A percentile compares a stretch with the other conserved stretches of the same genome.
These are phyloP conservation scores for Pangasius krempfi DNA, from an alignment of 2,797 vertebrate species.

Conservation along the genomic window DNA sequence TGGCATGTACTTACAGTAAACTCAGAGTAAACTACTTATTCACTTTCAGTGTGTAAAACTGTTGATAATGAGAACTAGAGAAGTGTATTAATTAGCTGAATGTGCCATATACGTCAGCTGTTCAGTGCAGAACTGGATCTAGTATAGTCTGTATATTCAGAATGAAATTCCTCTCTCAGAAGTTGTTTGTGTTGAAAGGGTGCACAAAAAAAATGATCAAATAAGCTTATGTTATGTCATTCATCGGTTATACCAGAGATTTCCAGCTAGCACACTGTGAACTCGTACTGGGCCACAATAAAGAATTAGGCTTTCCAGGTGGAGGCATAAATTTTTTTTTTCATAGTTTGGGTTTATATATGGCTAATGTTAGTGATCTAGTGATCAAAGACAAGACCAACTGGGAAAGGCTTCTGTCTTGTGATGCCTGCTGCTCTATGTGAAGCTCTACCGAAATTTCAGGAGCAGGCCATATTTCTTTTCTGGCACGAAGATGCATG, in stretches of 20 bases:
- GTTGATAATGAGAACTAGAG: not conserved
- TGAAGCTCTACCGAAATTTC: not conserved
- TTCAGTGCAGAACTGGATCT: not conserved
- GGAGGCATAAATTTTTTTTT: not conserved
- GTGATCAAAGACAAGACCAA: not conserved
- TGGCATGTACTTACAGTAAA: too few species aligned
- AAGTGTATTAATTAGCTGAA: not conserved
- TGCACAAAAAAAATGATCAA: not conserved
- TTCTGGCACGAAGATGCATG: not conserved
- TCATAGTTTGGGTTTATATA: not conserved
- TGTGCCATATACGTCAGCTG: not conserved
- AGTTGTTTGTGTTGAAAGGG: not conserved
- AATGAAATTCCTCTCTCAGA: not conserved
- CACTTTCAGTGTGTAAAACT: not conserved
- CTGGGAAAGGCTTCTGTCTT: not conserved
- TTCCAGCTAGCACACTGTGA: not conserved
- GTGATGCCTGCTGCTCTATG: not conserved
- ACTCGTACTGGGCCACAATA: not conserved
- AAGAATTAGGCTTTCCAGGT: not conserved
- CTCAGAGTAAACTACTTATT: not conserved
- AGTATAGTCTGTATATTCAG: not conserved
- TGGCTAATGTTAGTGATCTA: not conserved
- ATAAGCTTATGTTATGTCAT: not conserved
- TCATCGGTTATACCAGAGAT: not conserved
- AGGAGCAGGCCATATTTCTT: not conserved